Conservation (phyloP, 2,888 invertebrate species). For the Sipunculus nudus region DNA sequence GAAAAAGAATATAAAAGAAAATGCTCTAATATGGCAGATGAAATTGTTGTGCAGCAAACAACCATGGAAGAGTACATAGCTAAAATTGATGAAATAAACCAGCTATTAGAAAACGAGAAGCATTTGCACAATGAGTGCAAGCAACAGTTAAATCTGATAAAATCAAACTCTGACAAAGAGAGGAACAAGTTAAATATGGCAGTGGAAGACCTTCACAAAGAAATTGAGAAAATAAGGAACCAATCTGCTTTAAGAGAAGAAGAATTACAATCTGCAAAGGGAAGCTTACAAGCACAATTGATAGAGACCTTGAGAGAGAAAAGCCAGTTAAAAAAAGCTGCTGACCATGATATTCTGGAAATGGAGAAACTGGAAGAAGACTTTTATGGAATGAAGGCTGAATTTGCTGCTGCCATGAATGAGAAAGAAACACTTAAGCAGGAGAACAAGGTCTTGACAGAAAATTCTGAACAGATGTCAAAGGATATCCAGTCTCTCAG, state of each 20-base stretch:
- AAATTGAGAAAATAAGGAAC: not conserved
- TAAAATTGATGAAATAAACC: conserved; percentile 5
- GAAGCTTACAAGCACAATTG: too few species aligned
- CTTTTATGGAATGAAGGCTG: too few species aligned
- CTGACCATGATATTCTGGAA: too few species aligned
- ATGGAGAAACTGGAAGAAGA: too few species aligned
- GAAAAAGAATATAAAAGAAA: not conserved
- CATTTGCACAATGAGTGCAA: not conserved
- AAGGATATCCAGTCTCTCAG: too few species aligned
- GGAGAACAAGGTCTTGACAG: too few species aligned
- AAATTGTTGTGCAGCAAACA: not conserved
- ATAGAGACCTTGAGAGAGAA: too few species aligned
- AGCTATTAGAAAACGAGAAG: conserved; percentile 7
- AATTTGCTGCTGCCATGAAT: too few species aligned
- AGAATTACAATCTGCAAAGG: too few species aligned
- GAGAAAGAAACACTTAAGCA: too few species aligned
- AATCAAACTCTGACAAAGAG: not conserved
- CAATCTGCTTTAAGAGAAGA: not conserved
- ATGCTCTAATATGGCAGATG: not conserved
- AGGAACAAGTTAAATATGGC: not conserved
- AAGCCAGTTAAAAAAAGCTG: too few species aligned
- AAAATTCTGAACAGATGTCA: too few species aligned
- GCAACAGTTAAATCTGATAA: not conserved
- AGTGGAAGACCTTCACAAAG: not conserved
- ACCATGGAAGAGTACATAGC: not conserved